Conservation (phyloP, 2,113 vertebrate genomes). For the Dascyllus trimaculatus region DNA sequence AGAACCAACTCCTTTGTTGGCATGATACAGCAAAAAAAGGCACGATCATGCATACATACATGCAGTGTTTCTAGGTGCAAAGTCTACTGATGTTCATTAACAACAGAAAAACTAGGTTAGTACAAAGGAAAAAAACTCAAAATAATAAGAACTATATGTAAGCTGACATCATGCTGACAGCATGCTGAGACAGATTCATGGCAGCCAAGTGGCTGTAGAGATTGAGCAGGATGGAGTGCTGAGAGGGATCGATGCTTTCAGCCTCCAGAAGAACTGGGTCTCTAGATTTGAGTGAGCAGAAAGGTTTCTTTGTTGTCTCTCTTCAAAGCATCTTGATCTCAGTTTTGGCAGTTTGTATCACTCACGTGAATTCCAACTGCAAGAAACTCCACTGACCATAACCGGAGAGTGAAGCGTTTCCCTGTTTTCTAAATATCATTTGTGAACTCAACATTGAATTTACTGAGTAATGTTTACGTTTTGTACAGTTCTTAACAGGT, state of each 20-base stretch:
- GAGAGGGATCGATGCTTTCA: slow-evolving; percentile 29
- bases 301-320: slow-evolving; percentile 31
- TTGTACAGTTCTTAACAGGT: too few relatives aligned
- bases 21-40: slow-evolving; percentile 7
- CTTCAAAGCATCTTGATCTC: slow-evolving; percentile 29
- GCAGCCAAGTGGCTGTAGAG: slow-evolving; percentile 14
- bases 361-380: neutral
- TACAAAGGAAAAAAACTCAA: slow-evolving; percentile 4
- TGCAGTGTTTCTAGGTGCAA: neutral
- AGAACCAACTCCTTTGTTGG: slow-evolving; percentile 20
- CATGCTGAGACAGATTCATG: slow-evolving; percentile 3
- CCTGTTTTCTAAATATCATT: too few relatives aligned
- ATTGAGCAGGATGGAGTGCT: neutral
- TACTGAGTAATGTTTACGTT: too few relatives aligned
- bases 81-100: slow-evolving; percentile 3
- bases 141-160: neutral
- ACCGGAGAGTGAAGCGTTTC: neutral
- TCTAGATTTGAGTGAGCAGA: slow-evolving; percentile 23
- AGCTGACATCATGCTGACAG: slow-evolving; percentile 20
- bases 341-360: slow-evolving; percentile 1
- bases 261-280: slow-evolving; percentile 28
- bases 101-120: slow-evolving; percentile 3
- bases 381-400: neutral
- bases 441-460: too few relatives aligned
- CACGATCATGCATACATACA: neutral